Base-by-base conservation (phyloP, 2,113 vertebrate species). In the Hippocampus comes region DNA sequence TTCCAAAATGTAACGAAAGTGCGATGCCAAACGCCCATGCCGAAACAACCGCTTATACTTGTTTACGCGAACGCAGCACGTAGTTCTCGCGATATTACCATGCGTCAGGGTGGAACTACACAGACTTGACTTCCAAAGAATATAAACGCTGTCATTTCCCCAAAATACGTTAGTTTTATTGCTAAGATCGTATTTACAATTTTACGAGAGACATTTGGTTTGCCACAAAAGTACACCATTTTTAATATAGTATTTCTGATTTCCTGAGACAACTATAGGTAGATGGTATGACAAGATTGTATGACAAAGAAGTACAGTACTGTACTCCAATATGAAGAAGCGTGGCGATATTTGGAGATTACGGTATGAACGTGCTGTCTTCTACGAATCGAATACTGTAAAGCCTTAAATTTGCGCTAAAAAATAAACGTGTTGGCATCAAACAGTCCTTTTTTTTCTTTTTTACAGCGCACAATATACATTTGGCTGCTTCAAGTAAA, bases 231-330 rank as follows among this genome's bases (percentile, higher is more conserved):
- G 15, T 30, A 8, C 3, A 17, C 15, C 67, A 55, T 65, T 15
- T 49, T 51, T 51, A 5, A 6, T 14, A 51, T 18, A 17, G 6
- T 51, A 51, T 7, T 51, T 51, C 5, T 20, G 48, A 73, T 87
- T 89, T 89, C 87, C 88, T 91, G 89, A 89, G 88, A 84, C 86
- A 82, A 86, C 57, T 86, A 82, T 72, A 21, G 20, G 65, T 65
- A 82, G 69, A 82, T 70, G 81, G 63, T 71, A 53, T 56, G 11
- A 23, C 15, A 66, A 63, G 55, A 82, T 70, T 82, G 63, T 71
- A 53, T 56, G 11, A 23, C 15, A 66, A 63, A 68, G 78, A 74
- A 70, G 70, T 42, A 67, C 73, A 70, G 70, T 42, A 67, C 71
- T 68, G 64, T 72, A 83, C 57, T 25, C 51, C 51, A 53, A 21